phyloP scores from a whole-genome alignment of 2,888 invertebrate species.

The Papilio protenor region DNA sequence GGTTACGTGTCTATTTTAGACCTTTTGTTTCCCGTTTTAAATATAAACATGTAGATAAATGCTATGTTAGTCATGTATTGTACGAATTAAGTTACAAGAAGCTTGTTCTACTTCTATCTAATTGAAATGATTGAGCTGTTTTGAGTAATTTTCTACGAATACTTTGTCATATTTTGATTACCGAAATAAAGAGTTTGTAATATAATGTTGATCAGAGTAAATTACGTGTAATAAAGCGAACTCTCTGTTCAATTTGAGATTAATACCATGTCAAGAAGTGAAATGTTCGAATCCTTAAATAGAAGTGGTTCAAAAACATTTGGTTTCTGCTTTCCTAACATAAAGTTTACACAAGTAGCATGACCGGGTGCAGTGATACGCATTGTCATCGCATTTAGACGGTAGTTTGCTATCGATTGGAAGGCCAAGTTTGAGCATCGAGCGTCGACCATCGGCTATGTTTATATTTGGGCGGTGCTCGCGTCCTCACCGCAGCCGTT shows the following conservation, averaged over 20 bases:
- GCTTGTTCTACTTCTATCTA: neutral
- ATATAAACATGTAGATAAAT: conserved; percentile 16
- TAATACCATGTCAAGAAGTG: neutral
- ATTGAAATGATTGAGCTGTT: neutral
- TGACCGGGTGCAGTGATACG: neutral
- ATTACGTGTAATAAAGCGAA: neutral
- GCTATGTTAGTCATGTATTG: conserved; percentile 17
- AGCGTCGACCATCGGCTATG: conserved; percentile 4
- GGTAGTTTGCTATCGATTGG: neutral
- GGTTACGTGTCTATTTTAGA: conserved; percentile 48
- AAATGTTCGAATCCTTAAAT: neutral
- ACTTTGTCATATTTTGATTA: neutral
- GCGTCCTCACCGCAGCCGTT: conserved; percentile 44
- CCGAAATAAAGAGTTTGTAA: neutral
- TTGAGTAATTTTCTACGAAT: neutral
- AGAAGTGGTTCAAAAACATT: neutral
- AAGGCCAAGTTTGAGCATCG: neutral
- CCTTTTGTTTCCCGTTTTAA: conserved; percentile 24
- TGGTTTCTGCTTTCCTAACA: neutral
- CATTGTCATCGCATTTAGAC: conserved; percentile 6
- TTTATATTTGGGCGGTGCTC: conserved; percentile 51
- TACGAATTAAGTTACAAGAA: neutral
- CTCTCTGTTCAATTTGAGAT: neutral
- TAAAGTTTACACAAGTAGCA: neutral
- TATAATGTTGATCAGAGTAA: neutral